phyloP scores from a whole-genome alignment of 2,888 invertebrate species.

The Octodonta nipae region DNA sequence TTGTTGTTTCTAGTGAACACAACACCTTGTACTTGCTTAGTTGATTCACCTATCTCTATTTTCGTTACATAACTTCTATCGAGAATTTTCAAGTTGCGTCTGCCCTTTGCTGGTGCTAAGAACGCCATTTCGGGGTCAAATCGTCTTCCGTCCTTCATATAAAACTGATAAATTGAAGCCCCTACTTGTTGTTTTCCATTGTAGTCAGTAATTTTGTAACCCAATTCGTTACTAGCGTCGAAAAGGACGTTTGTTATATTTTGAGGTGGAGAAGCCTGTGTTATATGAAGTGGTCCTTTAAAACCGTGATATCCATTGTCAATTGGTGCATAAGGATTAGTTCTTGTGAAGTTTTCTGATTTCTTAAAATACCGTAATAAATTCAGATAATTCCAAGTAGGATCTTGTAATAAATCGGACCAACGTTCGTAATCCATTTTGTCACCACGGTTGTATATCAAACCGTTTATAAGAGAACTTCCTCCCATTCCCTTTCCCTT shows the following conservation, averaged over 20 bases:
- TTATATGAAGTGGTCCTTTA: conserved; percentile 8
- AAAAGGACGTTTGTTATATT: conserved; percentile 6
- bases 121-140: conserved; percentile 67
- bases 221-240: conserved; percentile 41
- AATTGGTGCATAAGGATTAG: conserved; percentile 5
- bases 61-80: conserved; percentile 50
- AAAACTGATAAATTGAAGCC: conserved; percentile 53
- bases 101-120: conserved; percentile 47
- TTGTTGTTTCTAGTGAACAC: conserved; percentile 47
- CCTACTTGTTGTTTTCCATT: conserved; percentile 50
- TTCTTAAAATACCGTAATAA: conserved; percentile 36
- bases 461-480: conserved; percentile 36
- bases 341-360: conserved; percentile 11
- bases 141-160: conserved; percentile 52
- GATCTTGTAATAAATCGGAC: conserved; percentile 28
- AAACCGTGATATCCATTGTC: conserved; percentile 6
- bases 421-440: conserved; percentile 36
- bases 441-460: conserved; percentile 39
- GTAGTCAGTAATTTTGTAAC: conserved; percentile 54
- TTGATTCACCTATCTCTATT: conserved; percentile 44
- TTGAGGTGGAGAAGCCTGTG: conserved; percentile 4
- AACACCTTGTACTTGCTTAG: conserved; percentile 48
- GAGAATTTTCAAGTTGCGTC: conserved; percentile 54
- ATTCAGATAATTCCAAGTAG: conserved; percentile 43
- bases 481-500: conserved; percentile 41